Evolutionary conservation across 2,888 invertebrate genomes (phyloP), one percentile per base, ranked within the genome.

Genomic region (Eremobia ochroleuca): DNA sequence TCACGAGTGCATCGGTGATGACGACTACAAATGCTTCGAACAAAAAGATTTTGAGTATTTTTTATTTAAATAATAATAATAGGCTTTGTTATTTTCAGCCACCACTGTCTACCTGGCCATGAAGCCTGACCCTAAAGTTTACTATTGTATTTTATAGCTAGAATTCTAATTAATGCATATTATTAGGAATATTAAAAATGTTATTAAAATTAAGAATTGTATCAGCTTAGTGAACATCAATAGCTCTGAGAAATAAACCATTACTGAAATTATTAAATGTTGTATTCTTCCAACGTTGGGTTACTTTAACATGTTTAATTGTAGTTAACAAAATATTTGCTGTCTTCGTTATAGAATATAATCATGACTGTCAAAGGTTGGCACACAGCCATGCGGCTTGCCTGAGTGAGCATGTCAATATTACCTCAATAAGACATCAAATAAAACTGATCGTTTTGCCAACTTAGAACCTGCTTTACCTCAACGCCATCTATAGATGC

Each of bases 191-290:
- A 90, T 89, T 88, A 89, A 96, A 94, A 96, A 96, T 96, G 97
- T 96, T 96, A 96, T 95, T 95, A 94, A 92, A 94, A 93, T 91
- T 96, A 96, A 96, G 96, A 94, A 96, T 94, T 96, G 97, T 97
- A 96, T 96, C 96, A 95, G 97, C 97, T 97, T 97, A 97, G 97
- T 95, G 92, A 97, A 96, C 96, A 97, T 96, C 97, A 97, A 97
- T 97, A 97, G 97, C 97, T 97, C 96, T 94, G 95, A 93, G 92
- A 94, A 96, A 95, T 95, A 92, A 96, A 96, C 95, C 96, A 96
- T 96, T 96, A 97, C 96, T 95, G 92, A 97, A 96, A 96, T 96
- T 96, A 96, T 94, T 95, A 93, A 95, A 95, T 95, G 95, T 95
- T 94, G 95, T 96, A 94, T 95, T 95, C 91, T 95, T 95, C 92